Conservation (phyloP, 1,140 invertebrate species). For the Dendroctonus valens region DNA sequence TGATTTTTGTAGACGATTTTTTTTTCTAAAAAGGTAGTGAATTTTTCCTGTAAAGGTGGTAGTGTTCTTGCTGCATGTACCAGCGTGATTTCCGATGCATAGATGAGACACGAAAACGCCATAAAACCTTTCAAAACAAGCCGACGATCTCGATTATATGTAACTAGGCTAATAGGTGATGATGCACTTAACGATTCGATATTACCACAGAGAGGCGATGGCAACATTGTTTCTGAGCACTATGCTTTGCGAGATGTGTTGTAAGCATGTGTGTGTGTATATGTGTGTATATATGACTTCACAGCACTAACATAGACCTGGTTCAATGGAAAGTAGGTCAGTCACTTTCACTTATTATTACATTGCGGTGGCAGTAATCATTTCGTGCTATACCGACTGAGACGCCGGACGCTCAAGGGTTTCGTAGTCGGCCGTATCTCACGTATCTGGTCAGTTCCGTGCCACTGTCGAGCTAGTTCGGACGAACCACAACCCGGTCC, state of each 20-base stretch:
- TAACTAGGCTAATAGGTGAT: constrained; percentile 19
- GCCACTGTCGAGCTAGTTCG: constrained; percentile 7
- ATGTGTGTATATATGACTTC: constrained; percentile 48
- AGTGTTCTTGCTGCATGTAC: no score
- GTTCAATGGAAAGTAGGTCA: constrained; percentile 66
- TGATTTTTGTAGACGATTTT: no score
- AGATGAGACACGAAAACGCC: neutral
- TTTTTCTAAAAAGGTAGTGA: no score
- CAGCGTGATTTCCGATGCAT: no score
- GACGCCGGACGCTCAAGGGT: constrained; percentile 48
- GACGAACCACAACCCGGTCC: constrained; percentile 5
- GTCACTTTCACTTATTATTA: constrained; percentile 66
- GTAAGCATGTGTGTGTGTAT: constrained; percentile 45
- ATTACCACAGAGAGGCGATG: constrained; percentile 10
- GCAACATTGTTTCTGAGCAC: constrained; percentile 25
- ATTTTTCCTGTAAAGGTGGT: no score
- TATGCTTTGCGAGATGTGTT: constrained; percentile 39
- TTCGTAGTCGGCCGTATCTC: constrained; percentile 46
- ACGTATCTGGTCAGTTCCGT: constrained; percentile 29
- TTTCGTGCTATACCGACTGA: constrained; percentile 61
- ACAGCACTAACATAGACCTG: constrained; percentile 63
- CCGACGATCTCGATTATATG: neutral
- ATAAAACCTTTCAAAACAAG: constrained; percentile 8
- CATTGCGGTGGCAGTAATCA: constrained; percentile 60
- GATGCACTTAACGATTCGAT: neutral